phyloP scores from a whole-genome alignment of 2,888 invertebrate species.

The Nudaria mundana region DNA sequence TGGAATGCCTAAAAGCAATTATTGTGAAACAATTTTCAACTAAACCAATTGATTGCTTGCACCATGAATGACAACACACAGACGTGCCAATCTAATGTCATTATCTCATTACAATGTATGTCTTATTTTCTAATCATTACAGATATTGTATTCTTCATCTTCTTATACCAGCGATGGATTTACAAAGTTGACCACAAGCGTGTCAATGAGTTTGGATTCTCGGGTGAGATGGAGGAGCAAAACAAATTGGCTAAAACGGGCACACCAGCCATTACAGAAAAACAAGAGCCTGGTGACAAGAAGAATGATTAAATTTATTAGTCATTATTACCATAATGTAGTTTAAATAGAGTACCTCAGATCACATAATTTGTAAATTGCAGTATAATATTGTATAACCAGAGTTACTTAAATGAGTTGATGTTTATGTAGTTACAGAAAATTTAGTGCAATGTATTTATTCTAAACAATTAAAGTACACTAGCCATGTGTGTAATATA shows the following conservation, averaged over 20 bases:
- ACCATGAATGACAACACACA: no score
- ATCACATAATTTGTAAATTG: slow-evolving; percentile 11
- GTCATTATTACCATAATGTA: slow-evolving; percentile 15
- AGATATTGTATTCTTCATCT: slow-evolving; percentile 99
- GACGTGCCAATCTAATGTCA: no score
- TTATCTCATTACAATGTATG: neutral
- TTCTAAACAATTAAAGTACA: slow-evolving; percentile 1
- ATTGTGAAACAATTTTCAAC: no score
- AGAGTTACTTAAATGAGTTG: neutral
- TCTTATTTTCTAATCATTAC: slow-evolving; percentile 41
- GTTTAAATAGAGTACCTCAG: slow-evolving; percentile 13
- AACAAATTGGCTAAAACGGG: slow-evolving; percentile 57
- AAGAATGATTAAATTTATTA: slow-evolving; percentile 65
- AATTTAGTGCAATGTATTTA: slow-evolving; percentile 11
- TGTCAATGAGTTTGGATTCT: slow-evolving; percentile 99
- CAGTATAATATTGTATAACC: slow-evolving; percentile 5
- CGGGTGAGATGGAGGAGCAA: slow-evolving; percentile 92
- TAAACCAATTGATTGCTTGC: no score
- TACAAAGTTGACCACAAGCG: slow-evolving; percentile 98
- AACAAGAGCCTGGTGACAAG: slow-evolving; percentile 55
- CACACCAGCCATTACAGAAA: slow-evolving; percentile 57
- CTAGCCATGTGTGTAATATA: neutral
- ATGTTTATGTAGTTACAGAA: slow-evolving; percentile 3
- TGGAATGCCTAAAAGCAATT: no score
- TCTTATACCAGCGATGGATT: slow-evolving; percentile 99